Base-by-base conservation (phyloP, 2,113 vertebrate species). In the Procavia capensis region DNA sequence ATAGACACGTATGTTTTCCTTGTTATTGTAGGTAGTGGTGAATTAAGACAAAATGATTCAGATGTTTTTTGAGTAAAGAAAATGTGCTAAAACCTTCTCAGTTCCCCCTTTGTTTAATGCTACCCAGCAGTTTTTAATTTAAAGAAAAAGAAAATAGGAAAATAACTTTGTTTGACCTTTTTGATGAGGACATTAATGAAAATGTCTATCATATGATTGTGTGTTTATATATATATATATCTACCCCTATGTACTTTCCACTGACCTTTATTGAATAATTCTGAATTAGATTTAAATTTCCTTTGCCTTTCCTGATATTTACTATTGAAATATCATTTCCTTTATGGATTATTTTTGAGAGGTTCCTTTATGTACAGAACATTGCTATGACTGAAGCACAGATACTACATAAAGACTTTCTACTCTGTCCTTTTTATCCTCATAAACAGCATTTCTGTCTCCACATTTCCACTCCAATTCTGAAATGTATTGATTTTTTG, bases 201-300 rank as follows among this genome's bases (percentile, higher is more conserved):
- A 97, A 96, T 89, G 96, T 61, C 63, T 89, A 84, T 88, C 79
- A 75, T 86, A n/a, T n/a, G n/a, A n/a, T n/a, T n/a, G n/a, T n/a
- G n/a, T n/a, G n/a, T n/a, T n/a, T n/a, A n/a, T n/a, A n/a, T n/a
- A n/a, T n/a, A n/a, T n/a, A n/a, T n/a, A n/a, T n/a, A n/a, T n/a
- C n/a, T 87, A 7, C 14, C 54, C 36, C 31, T 59, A n/a, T 34
- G 68, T 80, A 93, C 72, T 95, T 97, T 41, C 76, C 57, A 91
- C 86, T 98, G 96, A 98, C 94, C 88, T 98, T 97, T 97, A 95
- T 88, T 93, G 85, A 96, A 91, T 92, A 96, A 96, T 96, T 92
- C 47, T 85, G 66, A 97, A 96, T 97, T 93, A 85, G 50, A 96
- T 92, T 96, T 85, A 43, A 96, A 95, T 96, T 96, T 97, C 89